These are phyloP conservation scores for Leptinotarsa rubiginosa DNA, from an alignment of 2,888 invertebrate species.

Conservation along the genomic window DNA sequence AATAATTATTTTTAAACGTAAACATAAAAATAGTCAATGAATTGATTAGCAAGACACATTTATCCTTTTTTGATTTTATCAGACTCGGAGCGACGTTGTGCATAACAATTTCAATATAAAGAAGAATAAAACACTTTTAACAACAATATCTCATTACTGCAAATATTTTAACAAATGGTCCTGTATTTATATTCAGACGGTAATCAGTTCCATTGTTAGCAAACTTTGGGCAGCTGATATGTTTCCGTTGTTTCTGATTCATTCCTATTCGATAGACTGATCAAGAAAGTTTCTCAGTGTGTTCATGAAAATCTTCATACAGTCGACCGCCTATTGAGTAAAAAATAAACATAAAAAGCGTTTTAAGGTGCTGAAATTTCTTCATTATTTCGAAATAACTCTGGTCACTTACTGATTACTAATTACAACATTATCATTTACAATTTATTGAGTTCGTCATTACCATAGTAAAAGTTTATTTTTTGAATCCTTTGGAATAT, in stretches of 20 bases:
- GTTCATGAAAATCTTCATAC: not conserved
- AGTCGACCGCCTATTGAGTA: not conserved
- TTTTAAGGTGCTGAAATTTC: slow-evolving; percentile 6
- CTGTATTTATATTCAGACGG: not conserved
- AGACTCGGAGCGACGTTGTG: no score
- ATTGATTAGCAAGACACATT: no score
- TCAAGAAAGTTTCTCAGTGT: not conserved
- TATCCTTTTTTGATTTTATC: no score
- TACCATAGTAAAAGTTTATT: slow-evolving; percentile 1
- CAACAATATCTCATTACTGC: no score
- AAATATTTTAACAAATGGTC: no score
- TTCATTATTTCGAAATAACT: not conserved
- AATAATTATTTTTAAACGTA: no score
- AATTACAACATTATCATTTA: slow-evolving; percentile 10
- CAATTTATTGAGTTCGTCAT: not conserved
- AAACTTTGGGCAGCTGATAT: no score
- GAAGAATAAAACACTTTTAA: no score
- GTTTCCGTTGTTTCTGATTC: not conserved
- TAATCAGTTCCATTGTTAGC: not conserved
- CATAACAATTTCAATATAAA: no score
- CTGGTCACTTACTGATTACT: slow-evolving; percentile 19
- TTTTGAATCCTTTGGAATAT: no score
- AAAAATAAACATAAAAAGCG: slow-evolving; percentile 1
- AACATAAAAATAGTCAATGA: no score
- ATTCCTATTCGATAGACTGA: not conserved